Base-by-base conservation (phyloP, 1,140 invertebrate genomes). In the Zaprionus lachaisei region DNA sequence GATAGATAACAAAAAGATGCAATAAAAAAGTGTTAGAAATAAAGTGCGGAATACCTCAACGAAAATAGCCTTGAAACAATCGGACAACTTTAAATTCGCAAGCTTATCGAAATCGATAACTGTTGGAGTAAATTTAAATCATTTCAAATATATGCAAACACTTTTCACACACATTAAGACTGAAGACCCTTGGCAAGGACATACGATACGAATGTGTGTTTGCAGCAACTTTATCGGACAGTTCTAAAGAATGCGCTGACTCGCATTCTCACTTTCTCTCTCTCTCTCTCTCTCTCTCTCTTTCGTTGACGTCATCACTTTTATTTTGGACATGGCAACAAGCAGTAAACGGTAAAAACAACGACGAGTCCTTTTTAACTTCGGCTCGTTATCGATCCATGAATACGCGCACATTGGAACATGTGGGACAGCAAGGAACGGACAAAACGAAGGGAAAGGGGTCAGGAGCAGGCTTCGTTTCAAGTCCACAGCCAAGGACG, bases 221-320 rank as follows among this genome's bases (percentile, higher is more conserved):
- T 47, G 61, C 61, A 56, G 26, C 54, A 51, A 22, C 20, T 51
- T 51, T 14, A 51, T 49, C 55, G 31, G 55, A 34, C 24, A 31
- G 49, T 24, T 6, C 15, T 24, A 20, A 7, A 28, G 38, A 37
- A 72, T 68, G 37, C 14, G 31, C 75, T 38, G 28, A 90, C 85
- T 90, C 84, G 68, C 31, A 34, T 34, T 34, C 31, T 34, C 81
- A 90, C 84, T 57, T 79, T 77, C 84, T 57, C 78, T n/a, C n/a
- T 31, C 31, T 31, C 81, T 84, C 84, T 57, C 79, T 77, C 84
- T 57, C 79, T 70, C 38, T 41, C 84, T 89, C 84, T 55, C 85
- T 77, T 81, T 62, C 80, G 79, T 89, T 89, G 84, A 89, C 84
- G 84, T 89, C 84, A 89, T 78, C 69, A 75, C 78, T 81, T 84